A percentile compares a stretch with the other conserved stretches of the same genome.
Evolutionary conservation across 2,888 invertebrate species (phyloP).

Genomic region (Tipula confusa): DNA sequence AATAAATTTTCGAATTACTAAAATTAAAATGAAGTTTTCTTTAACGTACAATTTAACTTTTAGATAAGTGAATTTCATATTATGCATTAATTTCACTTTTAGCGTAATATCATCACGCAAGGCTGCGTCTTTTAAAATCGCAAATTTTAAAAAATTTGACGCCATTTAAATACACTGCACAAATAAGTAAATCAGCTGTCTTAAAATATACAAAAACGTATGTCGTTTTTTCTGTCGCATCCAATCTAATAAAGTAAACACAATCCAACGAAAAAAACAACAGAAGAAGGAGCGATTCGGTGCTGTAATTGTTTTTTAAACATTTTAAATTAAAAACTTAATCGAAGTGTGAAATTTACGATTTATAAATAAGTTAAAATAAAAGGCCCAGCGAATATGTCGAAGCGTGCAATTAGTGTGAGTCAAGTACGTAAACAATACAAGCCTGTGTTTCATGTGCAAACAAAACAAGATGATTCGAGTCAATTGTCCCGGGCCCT

Average conservation of each 20-base stretch:
- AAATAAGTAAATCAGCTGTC: not conserved
- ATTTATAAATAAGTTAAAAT: no score
- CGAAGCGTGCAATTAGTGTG: not conserved
- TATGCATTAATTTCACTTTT: no score
- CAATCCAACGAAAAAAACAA: not conserved
- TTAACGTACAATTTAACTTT: no score
- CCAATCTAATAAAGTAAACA: not conserved
- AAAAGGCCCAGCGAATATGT: not conserved
- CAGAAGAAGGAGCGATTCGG: not conserved
- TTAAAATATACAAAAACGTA: not conserved
- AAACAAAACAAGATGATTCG: constrained; percentile 67
- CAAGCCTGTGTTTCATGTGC: constrained; percentile 64
- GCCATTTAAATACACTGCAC: not conserved
- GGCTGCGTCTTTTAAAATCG: no score
- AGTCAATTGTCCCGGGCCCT: constrained; percentile 63
- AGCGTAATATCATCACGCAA: not conserved
- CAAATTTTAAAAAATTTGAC: not conserved
- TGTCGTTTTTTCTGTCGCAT: not conserved
- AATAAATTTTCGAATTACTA: not conserved
- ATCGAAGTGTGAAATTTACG: not conserved
- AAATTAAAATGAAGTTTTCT: no score
- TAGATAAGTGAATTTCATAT: no score
- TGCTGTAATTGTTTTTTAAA: not conserved
- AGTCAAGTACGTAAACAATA: constrained; percentile 40
- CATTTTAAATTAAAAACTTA: not conserved